These are phyloP conservation scores for Equus przewalskii DNA, from an alignment of 2,113 vertebrate genomes.

Conservation along the genomic window DNA sequence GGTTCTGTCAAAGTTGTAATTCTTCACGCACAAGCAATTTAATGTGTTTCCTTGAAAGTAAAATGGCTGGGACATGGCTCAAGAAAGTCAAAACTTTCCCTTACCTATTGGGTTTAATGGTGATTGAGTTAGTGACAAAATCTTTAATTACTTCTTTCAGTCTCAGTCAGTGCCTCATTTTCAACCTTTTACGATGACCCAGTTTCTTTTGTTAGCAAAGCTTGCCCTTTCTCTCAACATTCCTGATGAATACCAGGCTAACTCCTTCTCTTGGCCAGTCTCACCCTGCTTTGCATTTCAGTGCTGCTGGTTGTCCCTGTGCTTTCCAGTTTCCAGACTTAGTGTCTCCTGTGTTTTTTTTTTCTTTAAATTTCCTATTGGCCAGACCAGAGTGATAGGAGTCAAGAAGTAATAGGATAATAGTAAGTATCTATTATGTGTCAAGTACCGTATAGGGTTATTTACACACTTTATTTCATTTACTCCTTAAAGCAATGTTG, in stretches of 20 bases:
- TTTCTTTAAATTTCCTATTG: constrained; percentile 3
- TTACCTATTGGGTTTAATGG: neutral
- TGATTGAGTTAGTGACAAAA: constrained; percentile 4
- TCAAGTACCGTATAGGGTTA: constrained; percentile 29
- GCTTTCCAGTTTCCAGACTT: constrained; percentile 71
- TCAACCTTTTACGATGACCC: neutral
- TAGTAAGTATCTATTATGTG: neutral
- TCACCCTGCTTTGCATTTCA: constrained; percentile 67
- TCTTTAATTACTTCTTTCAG: constrained; percentile 2
- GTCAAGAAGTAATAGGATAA: constrained; percentile 8
- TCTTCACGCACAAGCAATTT: constrained; percentile 47
- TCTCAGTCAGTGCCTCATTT: constrained; percentile 11
- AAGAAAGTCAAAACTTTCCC: neutral
- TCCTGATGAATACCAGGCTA: neutral
- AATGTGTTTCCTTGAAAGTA: constrained; percentile 67
- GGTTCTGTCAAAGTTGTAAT: neutral
- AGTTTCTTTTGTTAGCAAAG: neutral
- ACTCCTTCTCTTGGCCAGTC: constrained; percentile 3
- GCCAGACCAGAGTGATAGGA: neutral
- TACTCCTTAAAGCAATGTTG: constrained; percentile 5
- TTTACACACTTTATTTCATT: constrained; percentile 57
- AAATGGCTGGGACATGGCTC: neutral
- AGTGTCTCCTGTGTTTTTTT: neutral
- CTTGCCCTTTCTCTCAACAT: neutral
- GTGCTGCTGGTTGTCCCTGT: constrained; percentile 35